phyloP scores from a whole-genome alignment of 2,888 invertebrate genomes.

The Mythimna loreyi region DNA sequence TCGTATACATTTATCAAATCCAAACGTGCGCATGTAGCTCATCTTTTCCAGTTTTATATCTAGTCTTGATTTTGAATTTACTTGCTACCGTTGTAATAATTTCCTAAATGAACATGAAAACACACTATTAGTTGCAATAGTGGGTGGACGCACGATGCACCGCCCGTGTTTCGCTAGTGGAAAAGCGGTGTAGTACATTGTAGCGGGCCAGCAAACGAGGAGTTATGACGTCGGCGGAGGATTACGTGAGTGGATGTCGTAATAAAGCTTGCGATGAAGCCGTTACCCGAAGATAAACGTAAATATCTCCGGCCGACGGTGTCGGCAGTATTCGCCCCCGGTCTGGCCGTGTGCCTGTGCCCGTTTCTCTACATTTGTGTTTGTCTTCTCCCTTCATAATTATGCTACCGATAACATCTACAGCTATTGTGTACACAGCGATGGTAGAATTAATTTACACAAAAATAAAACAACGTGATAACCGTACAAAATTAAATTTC shows the following conservation, averaged over 20 bases:
- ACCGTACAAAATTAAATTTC: conserved; percentile 2
- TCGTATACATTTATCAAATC: neutral
- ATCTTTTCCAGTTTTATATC: neutral
- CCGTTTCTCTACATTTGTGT: conserved; percentile 62
- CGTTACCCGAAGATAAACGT: conserved; percentile 91
- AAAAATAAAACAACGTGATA: conserved; percentile 25
- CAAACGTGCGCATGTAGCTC: neutral
- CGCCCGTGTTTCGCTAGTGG: conserved; percentile 77
- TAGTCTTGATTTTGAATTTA: neutral
- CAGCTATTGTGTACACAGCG: conserved; percentile 54
- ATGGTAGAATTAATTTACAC: conserved; percentile 52
- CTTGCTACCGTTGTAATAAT: neutral
- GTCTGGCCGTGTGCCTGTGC: conserved; percentile 62
- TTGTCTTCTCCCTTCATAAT: conserved; percentile 73
- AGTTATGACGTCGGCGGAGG: conserved; percentile 90
- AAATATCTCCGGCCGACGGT: conserved; percentile 88
- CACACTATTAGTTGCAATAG: conserved; percentile 48
- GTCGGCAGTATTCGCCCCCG: conserved; percentile 76
- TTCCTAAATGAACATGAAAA: conserved; percentile 25
- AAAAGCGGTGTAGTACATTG: conserved; percentile 87
- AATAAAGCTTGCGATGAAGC: conserved; percentile 91
- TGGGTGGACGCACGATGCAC: conserved; percentile 72
- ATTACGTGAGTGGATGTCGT: conserved; percentile 91
- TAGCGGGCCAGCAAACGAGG: conserved; percentile 88
- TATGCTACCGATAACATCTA: conserved; percentile 70